A percentile compares a stretch with the other conserved stretches of the same genome.
Evolutionary conservation across 2,797 vertebrate genomes (phyloP).

Genomic region (Girardinus metallicus): DNA sequence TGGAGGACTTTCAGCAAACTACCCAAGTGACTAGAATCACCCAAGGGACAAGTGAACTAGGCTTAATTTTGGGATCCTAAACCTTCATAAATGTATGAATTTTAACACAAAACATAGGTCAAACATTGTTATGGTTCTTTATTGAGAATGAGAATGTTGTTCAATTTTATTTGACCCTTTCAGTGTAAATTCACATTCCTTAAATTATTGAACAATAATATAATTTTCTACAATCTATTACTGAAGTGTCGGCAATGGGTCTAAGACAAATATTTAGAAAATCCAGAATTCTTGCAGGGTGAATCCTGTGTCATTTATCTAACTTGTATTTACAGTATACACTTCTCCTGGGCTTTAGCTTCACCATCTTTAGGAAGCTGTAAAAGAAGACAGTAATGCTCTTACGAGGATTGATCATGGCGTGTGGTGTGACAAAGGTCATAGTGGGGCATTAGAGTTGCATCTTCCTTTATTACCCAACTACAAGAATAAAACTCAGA

Average conservation of each 20-base stretch:
- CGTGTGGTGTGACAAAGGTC: constrained; percentile 58
- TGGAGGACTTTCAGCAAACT: neutral
- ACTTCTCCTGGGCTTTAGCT: constrained; percentile 29
- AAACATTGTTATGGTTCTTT: neutral
- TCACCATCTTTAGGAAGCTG: constrained; percentile 28
- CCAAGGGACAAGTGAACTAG: neutral
- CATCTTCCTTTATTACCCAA: constrained; percentile 31
- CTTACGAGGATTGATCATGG: constrained; percentile 60
- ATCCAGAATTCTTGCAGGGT: neutral
- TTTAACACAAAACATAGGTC: neutral
- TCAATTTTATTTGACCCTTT: neutral
- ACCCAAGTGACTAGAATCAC: too few species aligned
- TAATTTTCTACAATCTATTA: neutral
- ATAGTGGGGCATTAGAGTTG: constrained; percentile 24
- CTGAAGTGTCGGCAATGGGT: neutral
- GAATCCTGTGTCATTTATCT: constrained; percentile 11
- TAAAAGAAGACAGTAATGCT: constrained; percentile 59
- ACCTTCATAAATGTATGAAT: neutral
- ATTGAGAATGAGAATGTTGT: neutral
- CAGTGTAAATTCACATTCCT: neutral
- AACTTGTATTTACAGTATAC: constrained; percentile 20
- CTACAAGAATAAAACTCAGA: constrained; percentile 22
- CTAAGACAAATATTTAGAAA: neutral
- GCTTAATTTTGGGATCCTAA: neutral
- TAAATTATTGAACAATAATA: neutral